These are phyloP conservation scores for Epistrophe eligans DNA, from an alignment of 2,888 invertebrate genomes.

Conservation along the genomic window DNA sequence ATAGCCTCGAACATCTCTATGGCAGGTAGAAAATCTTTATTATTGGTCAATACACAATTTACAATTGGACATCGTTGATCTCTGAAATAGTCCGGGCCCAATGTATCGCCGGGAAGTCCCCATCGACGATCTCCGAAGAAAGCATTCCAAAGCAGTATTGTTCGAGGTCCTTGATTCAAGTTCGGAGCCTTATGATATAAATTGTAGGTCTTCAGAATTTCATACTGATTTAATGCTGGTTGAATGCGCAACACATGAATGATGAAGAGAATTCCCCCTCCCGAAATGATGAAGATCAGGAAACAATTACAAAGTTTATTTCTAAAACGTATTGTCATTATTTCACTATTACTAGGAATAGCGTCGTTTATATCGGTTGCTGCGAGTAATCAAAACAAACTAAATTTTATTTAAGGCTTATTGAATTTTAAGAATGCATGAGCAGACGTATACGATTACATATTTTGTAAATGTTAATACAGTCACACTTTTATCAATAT, in stretches of 20 bases:
- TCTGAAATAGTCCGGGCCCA: constrained; percentile 79
- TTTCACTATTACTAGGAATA: background rate
- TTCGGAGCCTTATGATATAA: background rate
- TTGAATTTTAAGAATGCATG: constrained; percentile 42
- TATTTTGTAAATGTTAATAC: no score
- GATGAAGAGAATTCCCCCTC: constrained; percentile 61
- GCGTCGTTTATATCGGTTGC: background rate
- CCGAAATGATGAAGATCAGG: constrained; percentile 29
- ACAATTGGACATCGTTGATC: constrained; percentile 81
- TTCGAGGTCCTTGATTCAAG: constrained; percentile 62
- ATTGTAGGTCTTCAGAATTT: constrained; percentile 78
- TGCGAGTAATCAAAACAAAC: constrained; percentile 44
- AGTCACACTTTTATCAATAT: no score
- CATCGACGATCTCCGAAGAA: constrained; percentile 81
- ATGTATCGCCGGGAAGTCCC: constrained; percentile 79
- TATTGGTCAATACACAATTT: constrained; percentile 84
- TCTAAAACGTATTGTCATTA: constrained; percentile 46
- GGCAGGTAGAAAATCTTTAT: constrained; percentile 79
- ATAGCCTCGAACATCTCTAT: constrained; percentile 85
- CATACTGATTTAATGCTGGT: constrained; percentile 80
- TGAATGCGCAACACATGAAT: constrained; percentile 76
- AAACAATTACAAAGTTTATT: background rate
- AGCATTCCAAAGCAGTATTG: constrained; percentile 81
- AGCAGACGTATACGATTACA: no score
- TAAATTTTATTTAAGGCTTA: constrained; percentile 3